Base-by-base conservation (phyloP, 2,113 vertebrate genomes). In the Todiramphus saurophagus region DNA sequence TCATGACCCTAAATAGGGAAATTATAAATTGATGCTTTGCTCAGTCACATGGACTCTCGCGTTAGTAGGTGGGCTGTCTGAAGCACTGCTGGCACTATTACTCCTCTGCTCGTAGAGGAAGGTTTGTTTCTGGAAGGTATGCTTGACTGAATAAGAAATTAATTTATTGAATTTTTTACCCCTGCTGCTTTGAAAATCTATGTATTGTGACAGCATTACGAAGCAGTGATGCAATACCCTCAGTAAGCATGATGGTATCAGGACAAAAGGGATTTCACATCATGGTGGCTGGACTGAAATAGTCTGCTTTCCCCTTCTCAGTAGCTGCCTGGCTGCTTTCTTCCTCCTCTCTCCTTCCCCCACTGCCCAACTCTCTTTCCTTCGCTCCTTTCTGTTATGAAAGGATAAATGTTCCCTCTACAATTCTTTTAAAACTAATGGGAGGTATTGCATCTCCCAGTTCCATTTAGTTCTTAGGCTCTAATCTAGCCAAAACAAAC, bases 401-500 rank as follows among this genome's bases (percentile, higher is more conserved):
- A 92, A 88, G 30, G 56, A 53, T 83, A 92, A 93, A 62, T 41
- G 75, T 39, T 92, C 64, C 56, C 76, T 64, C 17, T 84, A 53
- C 41, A 66, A 13, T 93, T 87, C 44, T 78, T 93, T 84, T 75
- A 87, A 93, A 96, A 89, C 73, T 79, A 66, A 68, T 53, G 62
- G 80, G 73, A 94, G 66, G 66, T 68, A 73, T 44, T 76, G 50
- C 17, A 46, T 46, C 31, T 92, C 77, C 53, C 43, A 33, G 33
- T 90, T 60, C 62, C 83, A 87, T 93, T 92, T 91, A 95, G 69
- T 69, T 64, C 73, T 96, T 84, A 84, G 44, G 24, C 53, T 81
- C 90, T 89, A 91, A 93, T 95, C 80, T 92, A 94, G 69, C 88
- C 69, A 79, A 94, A 95, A 92, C 66, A 89, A 62, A 76, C 58